These are phyloP conservation scores for Hartigia nigra DNA, from an alignment of 2,888 invertebrate genomes.

Conservation along the genomic window DNA sequence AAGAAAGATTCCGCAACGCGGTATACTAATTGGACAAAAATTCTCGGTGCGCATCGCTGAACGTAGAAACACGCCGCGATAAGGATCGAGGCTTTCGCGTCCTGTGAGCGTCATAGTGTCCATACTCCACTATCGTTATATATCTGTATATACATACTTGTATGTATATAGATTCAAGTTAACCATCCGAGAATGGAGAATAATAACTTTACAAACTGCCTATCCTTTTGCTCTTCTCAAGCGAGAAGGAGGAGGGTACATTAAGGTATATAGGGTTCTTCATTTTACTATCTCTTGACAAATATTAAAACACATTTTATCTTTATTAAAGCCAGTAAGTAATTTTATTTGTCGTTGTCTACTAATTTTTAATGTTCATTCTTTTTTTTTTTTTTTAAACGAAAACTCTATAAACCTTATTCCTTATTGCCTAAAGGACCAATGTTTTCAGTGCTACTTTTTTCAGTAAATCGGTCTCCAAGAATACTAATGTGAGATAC, in stretches of 20 bases:
- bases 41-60: constrained; percentile 39
- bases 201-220: constrained; percentile 48
- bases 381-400: not conserved
- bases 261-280: not conserved
- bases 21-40: constrained; percentile 54
- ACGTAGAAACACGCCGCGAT: constrained; percentile 44
- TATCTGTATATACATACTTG: not conserved
- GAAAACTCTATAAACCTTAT: not conserved
- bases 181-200: constrained; percentile 42
- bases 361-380: not conserved
- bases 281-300: not conserved
- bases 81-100: constrained; percentile 49
- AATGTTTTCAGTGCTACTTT: not conserved
- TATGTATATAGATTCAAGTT: constrained; percentile 18
- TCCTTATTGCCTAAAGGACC: not conserved
- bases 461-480: not conserved
- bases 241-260: not conserved
- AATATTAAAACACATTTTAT: not conserved
- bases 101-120: constrained; percentile 45
- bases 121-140: not conserved
- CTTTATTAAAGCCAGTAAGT: not conserved
- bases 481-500: not conserved
- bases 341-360: not conserved
- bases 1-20: constrained; percentile 42
- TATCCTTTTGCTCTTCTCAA: constrained; percentile 26